These are phyloP conservation scores for Campoletis raptor DNA, from an alignment of 2,888 invertebrate genomes.

Conservation along the genomic window DNA sequence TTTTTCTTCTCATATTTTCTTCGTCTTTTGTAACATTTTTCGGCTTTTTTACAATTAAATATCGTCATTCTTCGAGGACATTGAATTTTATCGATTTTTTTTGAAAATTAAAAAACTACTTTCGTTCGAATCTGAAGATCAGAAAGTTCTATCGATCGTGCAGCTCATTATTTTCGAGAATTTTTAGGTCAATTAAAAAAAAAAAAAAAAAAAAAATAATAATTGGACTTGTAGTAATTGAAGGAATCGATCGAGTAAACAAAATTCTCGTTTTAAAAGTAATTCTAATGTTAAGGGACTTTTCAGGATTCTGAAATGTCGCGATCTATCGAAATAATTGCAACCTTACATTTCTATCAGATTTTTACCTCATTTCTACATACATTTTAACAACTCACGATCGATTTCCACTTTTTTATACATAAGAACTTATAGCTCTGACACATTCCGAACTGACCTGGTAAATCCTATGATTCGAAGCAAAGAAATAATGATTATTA, in stretches of 20 bases:
- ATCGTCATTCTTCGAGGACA: not conserved
- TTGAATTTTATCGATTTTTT: not conserved
- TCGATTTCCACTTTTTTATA: slow-evolving; percentile 51
- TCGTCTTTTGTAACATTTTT: not conserved
- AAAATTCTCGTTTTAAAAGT: not conserved
- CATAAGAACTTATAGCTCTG: slow-evolving; percentile 12
- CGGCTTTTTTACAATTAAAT: not conserved
- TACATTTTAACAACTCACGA: slow-evolving; percentile 17
- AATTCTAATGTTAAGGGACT: not conserved
- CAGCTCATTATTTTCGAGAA: not conserved
- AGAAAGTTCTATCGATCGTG: not conserved
- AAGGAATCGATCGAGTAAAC: not conserved
- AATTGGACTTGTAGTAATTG: not conserved
- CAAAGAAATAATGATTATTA: slow-evolving; percentile 28
- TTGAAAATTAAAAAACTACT: not conserved
- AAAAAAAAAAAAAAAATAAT: not conserved
- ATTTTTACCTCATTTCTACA: slow-evolving; percentile 40
- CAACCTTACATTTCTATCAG: not conserved
- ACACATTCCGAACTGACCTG: slow-evolving; percentile 48
- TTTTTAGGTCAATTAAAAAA: not conserved
- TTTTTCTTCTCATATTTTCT: not conserved
- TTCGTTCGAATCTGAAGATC: not conserved
- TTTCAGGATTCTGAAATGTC: not conserved
- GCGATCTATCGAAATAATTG: not conserved
- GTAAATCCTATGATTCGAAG: slow-evolving; percentile 53